Evolutionary conservation across 2,888 invertebrate genomes (phyloP), one percentile per base, ranked within the genome.

Genomic region (Steromphala cineraria): DNA sequence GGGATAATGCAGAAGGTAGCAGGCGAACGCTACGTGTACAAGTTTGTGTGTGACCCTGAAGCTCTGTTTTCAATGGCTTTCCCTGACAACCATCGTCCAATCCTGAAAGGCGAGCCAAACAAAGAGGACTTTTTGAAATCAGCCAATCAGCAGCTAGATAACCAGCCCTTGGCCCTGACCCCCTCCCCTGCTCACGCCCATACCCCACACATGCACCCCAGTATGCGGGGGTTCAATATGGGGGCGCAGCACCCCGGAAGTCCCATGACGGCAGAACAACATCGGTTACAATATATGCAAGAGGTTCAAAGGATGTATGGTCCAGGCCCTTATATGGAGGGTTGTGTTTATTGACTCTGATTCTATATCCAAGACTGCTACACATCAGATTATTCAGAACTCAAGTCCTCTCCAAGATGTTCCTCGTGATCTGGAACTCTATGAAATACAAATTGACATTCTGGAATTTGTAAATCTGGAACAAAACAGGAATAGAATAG

Each of bases 1-100:
- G 98, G 98, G n/a, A 98, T 98, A 90, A 98, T 98, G 98, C 98
- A 98, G 94, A 98, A 98, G 94, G 98, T 98, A 0, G 92, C 93
- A 0, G 97, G 98, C 0, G 98, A 98, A 92, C 95, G 98, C 89
- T 98, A 98, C 94, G 98, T 98, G 15, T 98, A 98, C 94, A 97
- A 98, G 92, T 98, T 98, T 93, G 98, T 98, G 0, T 98, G 98
- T 94, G 98, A 98, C 93, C 98, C 98, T 3, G 94, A 94, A 56
- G 92, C 93, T 3, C 88, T 94, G 24, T 92, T 93, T 85, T 89
- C 93, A 10, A 91, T 93, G 90, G 92, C 93, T 36, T 91, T 93
- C 83, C 91, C 90, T 17, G 92, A 89, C 85, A 91, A 87, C 85
- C 92, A 87, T 81, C 84, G 91, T 52, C 91, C 90, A 5, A 86